Base-by-base conservation (phyloP, 2,888 invertebrate species). In the Yponomeuta plumbellus region DNA sequence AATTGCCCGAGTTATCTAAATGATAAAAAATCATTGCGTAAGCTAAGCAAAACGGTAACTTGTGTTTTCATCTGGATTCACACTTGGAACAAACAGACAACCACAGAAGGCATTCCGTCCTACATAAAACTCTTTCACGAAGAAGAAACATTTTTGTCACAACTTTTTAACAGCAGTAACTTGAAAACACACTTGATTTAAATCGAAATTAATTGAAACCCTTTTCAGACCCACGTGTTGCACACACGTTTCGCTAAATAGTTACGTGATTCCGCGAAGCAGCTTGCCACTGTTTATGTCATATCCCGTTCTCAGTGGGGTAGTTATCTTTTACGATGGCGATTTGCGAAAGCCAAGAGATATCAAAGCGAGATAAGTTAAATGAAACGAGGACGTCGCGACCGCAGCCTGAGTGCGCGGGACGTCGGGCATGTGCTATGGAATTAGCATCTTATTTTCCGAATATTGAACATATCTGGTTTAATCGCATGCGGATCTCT, bases 391-490 rank as follows among this genome's bases (percentile, higher is more conserved):
- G 70, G 69, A 71, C 75, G 71, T 75, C 75, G 26, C 61, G 5
- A 63, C 21, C 21, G 63, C 21, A 20, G 21, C 21, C 40, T 21
- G 39, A 22, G 44, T 22, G 44, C 20, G 44, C 62, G 44, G 44
- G 44, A 52, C 44, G 44, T 1, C 17, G 44, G 44, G 44, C 74
- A 68, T 73, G 71, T 80, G 85, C 79, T 85, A 85, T 74, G 75
- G 77, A 76, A 84, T 85, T 84, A 85, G 79, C 77, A 84, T 85
- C 80, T 83, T 81, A 85, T 85, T 86, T 84, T 84, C 83, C 81
- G 80, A 81, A 79, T 79, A 78, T 81, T 77, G 80, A 80, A 79
- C 80, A 80, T 76, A 79, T 80, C 17, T 79, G 77, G 75, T 67
- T 70, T 65, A 69, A 65, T 69, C 66, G 69, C 68, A 64, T 34